These are phyloP conservation scores for Sebastes variabilis DNA, from an alignment of 2,797 vertebrate species.

Conservation along the genomic window DNA sequence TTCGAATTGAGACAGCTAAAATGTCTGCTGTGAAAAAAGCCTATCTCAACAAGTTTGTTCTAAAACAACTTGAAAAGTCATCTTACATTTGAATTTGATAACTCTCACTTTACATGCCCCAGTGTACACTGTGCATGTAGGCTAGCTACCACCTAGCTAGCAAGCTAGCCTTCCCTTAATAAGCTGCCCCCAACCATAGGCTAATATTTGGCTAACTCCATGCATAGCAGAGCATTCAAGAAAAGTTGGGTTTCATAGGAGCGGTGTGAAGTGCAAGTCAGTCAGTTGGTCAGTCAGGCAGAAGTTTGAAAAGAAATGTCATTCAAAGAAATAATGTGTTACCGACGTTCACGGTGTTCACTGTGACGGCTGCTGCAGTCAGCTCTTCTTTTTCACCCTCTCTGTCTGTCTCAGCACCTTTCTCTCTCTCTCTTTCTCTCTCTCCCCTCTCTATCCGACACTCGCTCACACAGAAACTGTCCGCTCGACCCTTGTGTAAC, in stretches of 20 bases:
- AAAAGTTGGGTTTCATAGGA: conserved; percentile 14
- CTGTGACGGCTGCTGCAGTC: conserved; percentile 49
- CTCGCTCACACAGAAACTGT: conserved; percentile 46
- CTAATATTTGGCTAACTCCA: conserved; percentile 2
- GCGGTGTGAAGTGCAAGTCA: conserved; percentile 4
- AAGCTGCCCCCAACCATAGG: background rate
- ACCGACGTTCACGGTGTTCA: conserved; percentile 22
- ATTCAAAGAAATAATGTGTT: conserved; percentile 30
- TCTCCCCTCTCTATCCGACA: conserved; percentile 7
- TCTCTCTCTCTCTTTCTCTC: conserved; percentile 3
- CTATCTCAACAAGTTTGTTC: background rate
- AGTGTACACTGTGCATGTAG: background rate
- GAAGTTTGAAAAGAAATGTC: conserved; percentile 36
- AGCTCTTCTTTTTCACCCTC: conserved; percentile 33
- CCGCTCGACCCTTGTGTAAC: conserved; percentile 52
- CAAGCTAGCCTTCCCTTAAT: background rate
- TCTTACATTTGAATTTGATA: background rate
- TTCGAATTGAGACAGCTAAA: no score
- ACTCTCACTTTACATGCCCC: background rate
- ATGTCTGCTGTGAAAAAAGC: no score
- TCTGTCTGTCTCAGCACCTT: conserved; percentile 47
- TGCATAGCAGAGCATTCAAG: conserved; percentile 7
- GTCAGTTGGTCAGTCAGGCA: conserved; percentile 13
- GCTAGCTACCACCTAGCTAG: background rate
- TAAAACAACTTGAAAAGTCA: background rate